Evolutionary conservation across 1,140 invertebrate species (phyloP), one percentile per base, ranked within the genome.

Genomic region (Aplysia californica): DNA sequence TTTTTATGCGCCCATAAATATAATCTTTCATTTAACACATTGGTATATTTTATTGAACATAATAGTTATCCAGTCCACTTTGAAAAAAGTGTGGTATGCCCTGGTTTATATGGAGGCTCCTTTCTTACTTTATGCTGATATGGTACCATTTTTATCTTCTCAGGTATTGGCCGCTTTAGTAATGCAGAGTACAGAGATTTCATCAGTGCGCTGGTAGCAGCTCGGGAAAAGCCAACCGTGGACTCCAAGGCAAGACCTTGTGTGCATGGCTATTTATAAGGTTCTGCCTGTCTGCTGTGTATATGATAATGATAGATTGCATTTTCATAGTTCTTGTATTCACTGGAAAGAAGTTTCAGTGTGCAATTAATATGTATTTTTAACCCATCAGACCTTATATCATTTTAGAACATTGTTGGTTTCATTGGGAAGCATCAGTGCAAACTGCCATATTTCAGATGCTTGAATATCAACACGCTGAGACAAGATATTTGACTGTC

Each of bases 111-210:
- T 70, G 58, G 41, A 68, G 61, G 3, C 23, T 58, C 33, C 38
- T 74, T 50, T 73, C 65, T 68, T 23, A 79, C 3, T 41, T 36
- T 35, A 1, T n/a, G 18, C 59, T 44, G 35, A 59, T 3, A 61
- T 26, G 21, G 75, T 75, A 80, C 39, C 78, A 81, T 94, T 64
- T 92, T 93, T 1, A 87, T 93, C 55, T 91, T 92, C 38, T 79
- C 73, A 87, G 94, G 94, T 36, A 90, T 94, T 77, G 95, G 95
- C 0, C 89, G 96, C 83, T 91, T 92, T 1, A 91, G 89, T 21
- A 96, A 95, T 87, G 89, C 92, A 1, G 91, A 92, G 21, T 97
- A 97, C 88, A 87, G 91, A 20, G 92, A 92, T 79, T 97, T 97
- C 88, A 85, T 96, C n/a, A 92, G 92, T 56, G 91, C 92, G 0